Evolutionary conservation across 2,113 vertebrate species (phyloP).

Genomic region (pig (Sus scrofa)): DNA sequence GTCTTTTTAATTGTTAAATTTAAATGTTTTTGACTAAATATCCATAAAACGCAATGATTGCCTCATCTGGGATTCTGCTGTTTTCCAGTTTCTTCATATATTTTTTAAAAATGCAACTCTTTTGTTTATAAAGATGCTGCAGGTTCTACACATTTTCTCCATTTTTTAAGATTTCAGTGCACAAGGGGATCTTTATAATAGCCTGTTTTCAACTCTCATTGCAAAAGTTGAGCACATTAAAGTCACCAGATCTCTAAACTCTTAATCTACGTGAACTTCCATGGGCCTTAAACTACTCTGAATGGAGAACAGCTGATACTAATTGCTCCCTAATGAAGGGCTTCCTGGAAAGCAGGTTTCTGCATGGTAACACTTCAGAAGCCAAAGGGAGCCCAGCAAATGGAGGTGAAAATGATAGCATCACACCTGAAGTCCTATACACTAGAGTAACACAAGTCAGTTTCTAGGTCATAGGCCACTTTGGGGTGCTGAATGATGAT

Average conservation of each 20-base stretch:
- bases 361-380: neutral
- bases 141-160: conserved; percentile 44
- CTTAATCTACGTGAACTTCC: neutral
- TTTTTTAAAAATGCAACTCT: conserved; percentile 61
- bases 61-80: conserved; percentile 68
- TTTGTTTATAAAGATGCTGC: conserved; percentile 59
- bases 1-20: conserved; percentile 81
- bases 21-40: conserved; percentile 70
- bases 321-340: neutral
- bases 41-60: conserved; percentile 72
- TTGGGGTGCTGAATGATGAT: neutral
- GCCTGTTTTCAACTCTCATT: conserved; percentile 22
- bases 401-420: neutral
- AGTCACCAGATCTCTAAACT: conserved; percentile 18
- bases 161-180: conserved; percentile 13
- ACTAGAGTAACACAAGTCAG: neutral
- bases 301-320: conserved; percentile 42
- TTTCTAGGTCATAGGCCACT: neutral
- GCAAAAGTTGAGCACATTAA: conserved; percentile 25
- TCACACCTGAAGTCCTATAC: neutral
- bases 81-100: conserved; percentile 51
- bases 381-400: neutral
- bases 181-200: conserved; percentile 26
- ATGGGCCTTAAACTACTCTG: neutral
- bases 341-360: conserved; percentile 15